Base-by-base conservation (phyloP, 2,113 vertebrate genomes). In the Coturnix japonica region DNA sequence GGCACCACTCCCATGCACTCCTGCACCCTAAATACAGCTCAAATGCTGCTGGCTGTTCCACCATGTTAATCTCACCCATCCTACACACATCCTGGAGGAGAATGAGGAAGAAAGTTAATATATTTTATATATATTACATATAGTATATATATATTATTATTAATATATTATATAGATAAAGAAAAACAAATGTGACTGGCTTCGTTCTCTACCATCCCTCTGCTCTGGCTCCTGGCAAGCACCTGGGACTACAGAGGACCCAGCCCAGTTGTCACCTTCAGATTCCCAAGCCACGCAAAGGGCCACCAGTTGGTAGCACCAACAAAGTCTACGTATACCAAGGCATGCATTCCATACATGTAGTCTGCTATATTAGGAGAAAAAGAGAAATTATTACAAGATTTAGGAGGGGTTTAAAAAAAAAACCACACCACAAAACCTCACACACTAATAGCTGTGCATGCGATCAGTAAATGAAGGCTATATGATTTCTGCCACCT, bases 1-100 rank as follows among this genome's bases (percentile, higher is more conserved):
- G 56, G 22, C 67, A 51, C 44, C 41, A n/a, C 2, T 65, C 73
- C 59, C 33, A 65, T 30, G 89, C 73, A 69, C 69, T 96, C 66
- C 51, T 37, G 60, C 41, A 70, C 41, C 56, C 31, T 2, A 25
- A 25, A 30, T 47, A 13, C 35, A 31, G 1, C 17, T 39, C 77
- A 47, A 39, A 77, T 86, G 83, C 56, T 86, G 47, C 86, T 66
- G 65, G 56, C 66, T 46, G 71, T 31, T 31, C 47, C 2, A 2
- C 33, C 74, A 70, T 63, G 20, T 39, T 81, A 63, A 94, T 59
- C 33, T 46, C 20, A 73, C 4, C 23, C 39, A 78, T 65, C 53
- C 72, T 11, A 0, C 9, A 14, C 30, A 14, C 6, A n/a, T 43
- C 33, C 1, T 0, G 10, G 10, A 23, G 11, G 9, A 10, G 18